Conservation (phyloP, 2,888 invertebrate species). For the Aphidoletes aphidimyza region DNA sequence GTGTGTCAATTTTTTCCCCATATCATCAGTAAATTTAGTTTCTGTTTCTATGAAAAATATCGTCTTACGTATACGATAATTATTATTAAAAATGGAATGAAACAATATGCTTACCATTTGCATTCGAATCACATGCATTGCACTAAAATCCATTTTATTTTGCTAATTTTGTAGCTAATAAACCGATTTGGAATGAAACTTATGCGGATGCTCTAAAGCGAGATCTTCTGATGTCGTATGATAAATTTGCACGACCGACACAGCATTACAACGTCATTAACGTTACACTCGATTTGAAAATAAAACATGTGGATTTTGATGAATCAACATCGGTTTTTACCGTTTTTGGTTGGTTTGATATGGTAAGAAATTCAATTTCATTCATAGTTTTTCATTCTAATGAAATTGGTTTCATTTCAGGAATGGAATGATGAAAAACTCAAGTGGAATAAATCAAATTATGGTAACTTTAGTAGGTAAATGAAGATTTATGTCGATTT, state of each 20-base stretch:
- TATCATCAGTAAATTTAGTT: too few species aligned
- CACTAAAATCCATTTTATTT: neutral
- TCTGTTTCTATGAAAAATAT: too few species aligned
- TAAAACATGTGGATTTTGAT: conserved; percentile 75
- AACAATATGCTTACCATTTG: too few species aligned
- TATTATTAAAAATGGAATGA: too few species aligned
- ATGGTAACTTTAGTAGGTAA: conserved; percentile 47
- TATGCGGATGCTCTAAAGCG: conserved; percentile 69
- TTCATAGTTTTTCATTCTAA: neutral
- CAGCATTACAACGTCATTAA: conserved; percentile 61
- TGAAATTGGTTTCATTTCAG: conserved; percentile 43
- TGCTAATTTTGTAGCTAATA: conserved; percentile 58
- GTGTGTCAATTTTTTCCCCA: too few species aligned
- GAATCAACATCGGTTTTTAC: conserved; percentile 73
- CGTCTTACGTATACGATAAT: too few species aligned
- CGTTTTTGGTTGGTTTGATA: conserved; percentile 70
- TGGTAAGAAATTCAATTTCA: conserved; percentile 67
- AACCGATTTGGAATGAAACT: conserved; percentile 70
- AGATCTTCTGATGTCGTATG: conserved; percentile 69
- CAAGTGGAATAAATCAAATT: conserved; percentile 52
- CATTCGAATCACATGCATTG: too few species aligned
- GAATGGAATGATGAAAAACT: conserved; percentile 55
- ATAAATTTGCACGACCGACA: conserved; percentile 63
- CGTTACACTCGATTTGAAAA: conserved; percentile 68
- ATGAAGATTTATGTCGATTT: neutral